Base-by-base conservation (phyloP, 2,797 vertebrate species). In the Emys orbicularis region DNA sequence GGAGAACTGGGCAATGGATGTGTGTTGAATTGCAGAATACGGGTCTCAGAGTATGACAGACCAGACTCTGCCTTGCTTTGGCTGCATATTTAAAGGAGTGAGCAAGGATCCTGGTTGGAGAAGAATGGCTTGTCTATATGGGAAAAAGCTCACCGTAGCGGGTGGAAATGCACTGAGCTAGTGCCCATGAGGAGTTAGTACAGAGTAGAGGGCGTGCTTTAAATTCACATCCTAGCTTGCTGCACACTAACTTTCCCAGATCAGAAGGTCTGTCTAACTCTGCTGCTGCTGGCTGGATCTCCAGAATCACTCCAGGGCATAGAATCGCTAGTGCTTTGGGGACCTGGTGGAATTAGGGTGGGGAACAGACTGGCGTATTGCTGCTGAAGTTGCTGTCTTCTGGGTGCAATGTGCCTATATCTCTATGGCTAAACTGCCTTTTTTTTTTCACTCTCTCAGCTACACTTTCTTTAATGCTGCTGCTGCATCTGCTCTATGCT, bases 1-100 rank as follows among this genome's bases (percentile, higher is more conserved):
- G 72, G 65, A 61, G 82, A 86, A 61, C 82, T 79, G 83, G 93
- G 77, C 81, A 1, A 25, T 87, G 92, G 93, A 74, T 76, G 89
- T 27, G 27, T 31, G 57, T 5, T 59, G 57, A 59, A 29, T 83
- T 83, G 90, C 84, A 79, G 86, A 90, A 80, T 13, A 59, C 1
- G 9, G 7, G 34, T n/a, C 61, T 65, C 61, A 18, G 16, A 65
- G 81, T 91, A 87, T 88, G 83, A 37, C 34, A 25, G 52, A 1
- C 25, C 52, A 37, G 50, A 15, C 37, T 57, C 13, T 16, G 15
- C 37, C n/a, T 16, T 16, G 53, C 25, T 11, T 29, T 81, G 53
- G 53, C 27, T 81, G 27, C 37, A 44, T 56, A 68, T 0, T 12
- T 59, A 94, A 61, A 34, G 59, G 68, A 79, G 57, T 5, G 57